Evolutionary conservation across 1,140 invertebrate genomes (phyloP).

Genomic region (Drosophila willistoni): DNA sequence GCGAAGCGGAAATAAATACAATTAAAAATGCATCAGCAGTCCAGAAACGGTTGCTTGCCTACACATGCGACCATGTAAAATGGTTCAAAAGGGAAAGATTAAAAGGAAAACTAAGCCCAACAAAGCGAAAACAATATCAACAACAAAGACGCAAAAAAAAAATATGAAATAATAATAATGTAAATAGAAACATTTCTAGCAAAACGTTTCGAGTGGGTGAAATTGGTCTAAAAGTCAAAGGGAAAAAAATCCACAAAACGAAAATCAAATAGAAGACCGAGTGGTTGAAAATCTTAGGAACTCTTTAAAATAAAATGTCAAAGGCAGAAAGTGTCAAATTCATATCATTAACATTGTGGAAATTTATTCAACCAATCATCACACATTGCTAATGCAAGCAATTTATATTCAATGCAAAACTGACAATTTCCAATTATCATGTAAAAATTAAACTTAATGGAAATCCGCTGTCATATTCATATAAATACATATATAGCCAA

Average conservation of each 20-base stretch:
- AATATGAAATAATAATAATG: background rate
- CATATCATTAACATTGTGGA: background rate
- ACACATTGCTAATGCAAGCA: background rate
- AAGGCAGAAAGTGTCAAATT: background rate
- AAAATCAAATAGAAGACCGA: background rate
- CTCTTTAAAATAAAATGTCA: slow-evolving; percentile 1
- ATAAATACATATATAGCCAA: background rate
- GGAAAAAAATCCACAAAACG: background rate
- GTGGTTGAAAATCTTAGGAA: slow-evolving; percentile 29
- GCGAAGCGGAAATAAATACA: slow-evolving; percentile 74
- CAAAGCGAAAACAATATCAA: slow-evolving; percentile 12
- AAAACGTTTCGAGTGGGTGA: slow-evolving; percentile 21
- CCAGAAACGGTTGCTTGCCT: slow-evolving; percentile 21
- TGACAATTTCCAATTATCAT: background rate
- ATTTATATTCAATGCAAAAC: background rate
- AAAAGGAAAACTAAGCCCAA: slow-evolving; percentile 24
- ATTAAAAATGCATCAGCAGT: slow-evolving; percentile 79
- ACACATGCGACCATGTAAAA: slow-evolving; percentile 23
- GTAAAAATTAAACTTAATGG: background rate
- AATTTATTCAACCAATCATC: background rate
- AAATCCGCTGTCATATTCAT: background rate
- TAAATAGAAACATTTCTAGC: slow-evolving; percentile 13
- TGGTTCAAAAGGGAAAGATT: background rate
- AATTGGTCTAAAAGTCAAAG: slow-evolving; percentile 7
- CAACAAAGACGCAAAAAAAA: slow-evolving; percentile 7